A percentile compares a stretch with the other conserved stretches of the same genome.
phyloP scores from a whole-genome alignment of 2,113 vertebrate species.

The Kryptolebias marmoratus region DNA sequence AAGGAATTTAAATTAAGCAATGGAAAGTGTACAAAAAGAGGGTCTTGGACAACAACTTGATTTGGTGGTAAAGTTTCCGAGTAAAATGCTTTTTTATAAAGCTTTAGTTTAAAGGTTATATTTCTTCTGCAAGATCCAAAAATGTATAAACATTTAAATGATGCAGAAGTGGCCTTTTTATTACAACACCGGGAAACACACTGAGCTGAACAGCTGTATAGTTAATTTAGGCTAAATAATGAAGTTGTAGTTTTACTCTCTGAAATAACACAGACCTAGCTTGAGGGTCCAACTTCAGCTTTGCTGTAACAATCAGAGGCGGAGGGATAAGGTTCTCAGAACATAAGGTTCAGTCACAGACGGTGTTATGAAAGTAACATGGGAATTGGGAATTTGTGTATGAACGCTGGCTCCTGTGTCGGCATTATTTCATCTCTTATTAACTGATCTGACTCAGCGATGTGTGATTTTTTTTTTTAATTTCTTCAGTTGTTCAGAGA shows the following conservation, averaged over 20 bases:
- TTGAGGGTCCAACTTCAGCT: neutral
- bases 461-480: slow-evolving; percentile 34
- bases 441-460: slow-evolving; percentile 60
- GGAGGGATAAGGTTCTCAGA: slow-evolving; percentile 5
- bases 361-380: slow-evolving; percentile 33
- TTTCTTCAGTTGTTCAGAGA: slow-evolving; percentile 41
- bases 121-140: no score
- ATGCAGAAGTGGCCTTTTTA: neutral
- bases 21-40: no score
- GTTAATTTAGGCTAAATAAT: slow-evolving; percentile 21
- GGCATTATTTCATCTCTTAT: slow-evolving; percentile 66
- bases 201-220: neutral
- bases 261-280: slow-evolving; percentile 4
- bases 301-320: neutral
- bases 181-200: neutral
- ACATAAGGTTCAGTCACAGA: slow-evolving; percentile 28
- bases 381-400: slow-evolving; percentile 20
- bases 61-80: no score
- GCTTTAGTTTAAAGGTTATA: no score
- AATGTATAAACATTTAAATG: no score
- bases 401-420: slow-evolving; percentile 22
- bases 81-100: no score
- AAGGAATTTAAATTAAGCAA: no score
- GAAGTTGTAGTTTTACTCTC: neutral
- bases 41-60: no score